Conservation (phyloP, 2,797 vertebrate genomes). For the Pangasius macronema region DNA sequence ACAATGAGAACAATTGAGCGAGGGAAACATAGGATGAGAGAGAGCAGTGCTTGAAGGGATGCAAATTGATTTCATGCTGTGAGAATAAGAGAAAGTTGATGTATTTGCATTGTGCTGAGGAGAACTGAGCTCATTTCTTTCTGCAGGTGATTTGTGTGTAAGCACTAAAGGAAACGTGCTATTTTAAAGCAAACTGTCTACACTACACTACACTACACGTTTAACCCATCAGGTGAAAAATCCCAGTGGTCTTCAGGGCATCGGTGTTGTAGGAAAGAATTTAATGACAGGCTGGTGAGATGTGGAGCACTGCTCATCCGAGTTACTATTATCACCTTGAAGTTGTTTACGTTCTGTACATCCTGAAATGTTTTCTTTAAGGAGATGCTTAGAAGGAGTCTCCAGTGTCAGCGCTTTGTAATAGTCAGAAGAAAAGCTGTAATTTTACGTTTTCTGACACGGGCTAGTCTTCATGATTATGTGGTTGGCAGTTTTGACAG, state of each 20-base stretch:
- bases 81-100: conserved; percentile 25
- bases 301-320: not conserved
- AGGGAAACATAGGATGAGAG: conserved; percentile 14
- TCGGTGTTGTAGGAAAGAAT: not conserved
- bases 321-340: not conserved
- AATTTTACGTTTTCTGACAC: not conserved
- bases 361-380: not conserved
- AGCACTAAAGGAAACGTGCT: not conserved
- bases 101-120: conserved; percentile 25
- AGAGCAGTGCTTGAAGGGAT: not conserved
- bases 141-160: conserved; percentile 7
- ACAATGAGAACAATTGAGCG: not conserved
- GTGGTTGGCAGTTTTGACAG: not conserved
- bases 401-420: not conserved
- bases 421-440: not conserved
- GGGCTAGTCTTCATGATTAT: not conserved
- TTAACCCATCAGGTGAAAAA: not conserved
- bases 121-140: conserved; percentile 28
- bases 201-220: not conserved
- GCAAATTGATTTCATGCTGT: conserved; percentile 36
- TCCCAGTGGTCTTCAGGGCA: not conserved
- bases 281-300: not conserved
- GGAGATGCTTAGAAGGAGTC: not conserved
- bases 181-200: conserved; percentile 6
- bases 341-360: not conserved